Percentiles rank a stretch among this genome's conserved stretches.
phyloP scores from a whole-genome alignment of 1,140 invertebrate species.

The Neuroterus valhalla region DNA sequence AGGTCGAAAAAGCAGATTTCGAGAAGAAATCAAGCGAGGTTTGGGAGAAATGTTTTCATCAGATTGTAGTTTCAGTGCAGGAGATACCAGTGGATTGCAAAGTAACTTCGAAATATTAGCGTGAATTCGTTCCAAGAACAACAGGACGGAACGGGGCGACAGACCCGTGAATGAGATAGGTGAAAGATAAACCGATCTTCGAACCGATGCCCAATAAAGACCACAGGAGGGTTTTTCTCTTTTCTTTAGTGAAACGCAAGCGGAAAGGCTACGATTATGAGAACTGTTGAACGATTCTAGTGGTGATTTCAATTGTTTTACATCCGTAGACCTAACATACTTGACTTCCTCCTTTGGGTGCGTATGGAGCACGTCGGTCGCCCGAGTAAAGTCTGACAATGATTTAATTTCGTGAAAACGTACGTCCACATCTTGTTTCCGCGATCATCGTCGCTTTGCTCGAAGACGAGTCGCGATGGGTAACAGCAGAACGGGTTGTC shows the following conservation, averaged over 20 bases:
- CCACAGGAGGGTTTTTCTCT: constrained; percentile 10
- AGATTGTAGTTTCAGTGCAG: neutral
- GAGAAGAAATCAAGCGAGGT: neutral
- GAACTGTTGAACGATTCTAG: constrained; percentile 14
- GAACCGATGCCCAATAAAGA: constrained; percentile 6
- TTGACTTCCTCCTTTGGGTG: neutral
- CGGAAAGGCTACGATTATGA: constrained; percentile 30
- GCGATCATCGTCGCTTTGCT: constrained; percentile 38
- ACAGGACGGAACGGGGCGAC: constrained; percentile 43
- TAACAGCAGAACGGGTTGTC: constrained; percentile 56
- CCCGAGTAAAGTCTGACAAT: neutral
- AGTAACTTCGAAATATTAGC: neutral
- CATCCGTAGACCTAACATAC: neutral
- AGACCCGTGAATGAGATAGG: constrained; percentile 35
- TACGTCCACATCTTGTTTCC: constrained; percentile 7
- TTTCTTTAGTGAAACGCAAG: constrained; percentile 11
- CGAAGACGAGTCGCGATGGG: constrained; percentile 40
- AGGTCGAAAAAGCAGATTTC: neutral
- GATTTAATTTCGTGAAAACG: constrained; percentile 4
- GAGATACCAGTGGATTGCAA: neutral
- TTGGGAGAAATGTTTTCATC: neutral
- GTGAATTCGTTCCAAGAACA: constrained; percentile 25
- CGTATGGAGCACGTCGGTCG: constrained; percentile 7
- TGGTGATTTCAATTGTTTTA: constrained; percentile 30
- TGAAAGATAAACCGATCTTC: neutral